Percentiles rank a stretch among this genome's conserved stretches.
phyloP scores from a whole-genome alignment of 1,140 invertebrate genomes.

The Heliconius himera region DNA sequence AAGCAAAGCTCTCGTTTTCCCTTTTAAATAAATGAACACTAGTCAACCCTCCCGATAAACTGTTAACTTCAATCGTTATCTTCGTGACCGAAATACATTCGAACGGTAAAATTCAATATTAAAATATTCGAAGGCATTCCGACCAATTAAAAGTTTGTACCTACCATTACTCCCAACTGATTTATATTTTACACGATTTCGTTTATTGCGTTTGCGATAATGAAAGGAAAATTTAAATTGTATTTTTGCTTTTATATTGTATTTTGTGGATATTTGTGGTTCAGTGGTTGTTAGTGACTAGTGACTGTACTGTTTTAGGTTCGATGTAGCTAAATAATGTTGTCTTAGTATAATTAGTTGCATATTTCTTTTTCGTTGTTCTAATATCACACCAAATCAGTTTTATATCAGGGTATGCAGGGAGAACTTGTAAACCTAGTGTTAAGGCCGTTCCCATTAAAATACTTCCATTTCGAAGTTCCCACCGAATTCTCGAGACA shows the following conservation, averaged over 20 bases:
- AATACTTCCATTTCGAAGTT: no score
- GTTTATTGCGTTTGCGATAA: conserved; percentile 40
- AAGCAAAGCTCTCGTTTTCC: conserved; percentile 4
- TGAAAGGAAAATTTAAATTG: conserved; percentile 31
- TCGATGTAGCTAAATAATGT: not conserved
- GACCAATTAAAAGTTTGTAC: conserved; percentile 57
- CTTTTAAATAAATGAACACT: conserved; percentile 10
- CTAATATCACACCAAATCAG: no score
- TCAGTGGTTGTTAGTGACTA: not conserved
- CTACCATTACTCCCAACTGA: conserved; percentile 54
- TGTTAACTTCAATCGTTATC: conserved; percentile 38
- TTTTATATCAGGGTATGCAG: no score
- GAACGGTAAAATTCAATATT: conserved; percentile 53
- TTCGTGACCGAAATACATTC: conserved; percentile 47
- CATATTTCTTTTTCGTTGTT: no score
- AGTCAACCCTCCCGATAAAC: conserved; percentile 36
- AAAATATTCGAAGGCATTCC: conserved; percentile 52
- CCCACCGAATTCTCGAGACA: no score
- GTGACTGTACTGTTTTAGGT: not conserved
- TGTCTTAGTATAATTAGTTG: no score
- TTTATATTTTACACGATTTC: conserved; percentile 52
- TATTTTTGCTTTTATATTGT: conserved; percentile 21
- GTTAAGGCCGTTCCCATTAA: not conserved
- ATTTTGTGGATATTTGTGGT: not conserved
- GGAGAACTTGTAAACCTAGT: not conserved